Conservation (phyloP, 2,113 vertebrate genomes). For the Genyomyrus donnyi region DNA sequence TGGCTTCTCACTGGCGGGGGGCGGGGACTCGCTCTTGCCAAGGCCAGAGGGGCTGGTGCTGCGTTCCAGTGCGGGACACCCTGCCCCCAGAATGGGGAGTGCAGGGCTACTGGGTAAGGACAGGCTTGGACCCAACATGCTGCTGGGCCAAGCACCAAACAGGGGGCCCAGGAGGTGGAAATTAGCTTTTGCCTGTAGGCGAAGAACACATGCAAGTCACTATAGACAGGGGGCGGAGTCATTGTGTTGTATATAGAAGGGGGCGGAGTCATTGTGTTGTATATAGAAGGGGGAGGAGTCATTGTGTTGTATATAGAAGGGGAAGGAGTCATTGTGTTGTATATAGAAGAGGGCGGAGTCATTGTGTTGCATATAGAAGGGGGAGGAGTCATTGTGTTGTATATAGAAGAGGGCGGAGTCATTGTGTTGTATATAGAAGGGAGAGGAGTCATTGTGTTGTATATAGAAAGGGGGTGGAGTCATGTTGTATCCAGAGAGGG, state of each 20-base stretch:
- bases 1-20: slow-evolving; percentile 72
- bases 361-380: not conserved
- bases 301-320: not conserved
- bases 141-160: slow-evolving; percentile 81
- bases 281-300: not conserved
- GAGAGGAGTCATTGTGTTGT: too few relatives aligned
- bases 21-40: slow-evolving; percentile 80
- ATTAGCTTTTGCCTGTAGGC: slow-evolving; percentile 72
- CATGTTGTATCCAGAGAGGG: not conserved
- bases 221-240: not conserved
- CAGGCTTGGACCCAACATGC: slow-evolving; percentile 71
- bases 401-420: too few relatives aligned
- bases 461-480: too few relatives aligned
- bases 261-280: not conserved
- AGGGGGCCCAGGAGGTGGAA: slow-evolving; percentile 78
- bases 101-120: slow-evolving; percentile 72
- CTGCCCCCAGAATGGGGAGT: slow-evolving; percentile 57
- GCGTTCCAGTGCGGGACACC: slow-evolving; percentile 70
- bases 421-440: too few relatives aligned
- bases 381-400: too few relatives aligned
- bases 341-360: not conserved
- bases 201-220: not conserved
- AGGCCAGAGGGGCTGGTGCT: slow-evolving; percentile 59
- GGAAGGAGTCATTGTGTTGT: not conserved
- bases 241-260: not conserved